A percentile compares a stretch with the other conserved stretches of the same genome.
Evolutionary conservation across 2,113 vertebrate species (phyloP).

Genomic region (Neoarius graeffei): DNA sequence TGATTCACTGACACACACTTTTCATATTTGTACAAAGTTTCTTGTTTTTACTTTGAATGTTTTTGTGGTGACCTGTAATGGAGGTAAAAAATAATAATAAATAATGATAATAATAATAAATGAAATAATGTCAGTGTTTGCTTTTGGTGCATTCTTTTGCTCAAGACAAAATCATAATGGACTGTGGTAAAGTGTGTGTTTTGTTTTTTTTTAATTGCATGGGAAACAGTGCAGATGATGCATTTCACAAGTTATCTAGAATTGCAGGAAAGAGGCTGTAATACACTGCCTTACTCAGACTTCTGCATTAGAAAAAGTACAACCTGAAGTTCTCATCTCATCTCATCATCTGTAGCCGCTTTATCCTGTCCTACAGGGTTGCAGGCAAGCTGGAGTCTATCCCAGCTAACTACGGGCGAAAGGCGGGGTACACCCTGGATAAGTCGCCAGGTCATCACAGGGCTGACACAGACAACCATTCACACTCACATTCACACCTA

Average conservation of each 20-base stretch:
- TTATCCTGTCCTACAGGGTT: no score
- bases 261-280: background rate
- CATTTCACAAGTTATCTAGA: background rate
- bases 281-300: background rate
- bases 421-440: no score
- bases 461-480: no score
- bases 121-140: conserved; percentile 45
- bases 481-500: no score
- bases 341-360: no score
- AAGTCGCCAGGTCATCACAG: no score
- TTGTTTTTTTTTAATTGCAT: background rate
- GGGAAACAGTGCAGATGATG: background rate
- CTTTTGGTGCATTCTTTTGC: conserved; percentile 32
- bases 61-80: conserved; percentile 53
- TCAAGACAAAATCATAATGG: background rate
- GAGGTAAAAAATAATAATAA: background rate
- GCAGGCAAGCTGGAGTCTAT: no score
- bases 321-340: background rate
- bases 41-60: conserved; percentile 34
- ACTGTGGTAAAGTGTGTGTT: background rate
- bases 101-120: conserved; percentile 15
- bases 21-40: conserved; percentile 51
- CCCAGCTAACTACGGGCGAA: no score
- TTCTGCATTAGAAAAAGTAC: background rate
- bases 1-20: conserved; percentile 28